phyloP scores from a whole-genome alignment of 2,113 vertebrate genomes.

The Raja brachyura region DNA sequence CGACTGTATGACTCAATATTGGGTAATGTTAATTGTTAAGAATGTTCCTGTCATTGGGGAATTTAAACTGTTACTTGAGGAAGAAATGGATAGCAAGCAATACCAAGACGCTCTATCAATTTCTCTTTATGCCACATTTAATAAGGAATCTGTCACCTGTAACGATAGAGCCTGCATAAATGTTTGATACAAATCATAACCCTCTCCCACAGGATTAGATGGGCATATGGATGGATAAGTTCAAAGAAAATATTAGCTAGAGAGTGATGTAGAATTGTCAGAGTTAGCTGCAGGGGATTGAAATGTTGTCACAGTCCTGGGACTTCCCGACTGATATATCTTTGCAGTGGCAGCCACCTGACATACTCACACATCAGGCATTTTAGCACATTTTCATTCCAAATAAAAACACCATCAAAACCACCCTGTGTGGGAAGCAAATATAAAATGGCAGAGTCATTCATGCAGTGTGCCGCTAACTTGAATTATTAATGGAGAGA shows the following conservation, averaged over 20 bases:
- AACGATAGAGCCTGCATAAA: not conserved
- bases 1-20: not conserved
- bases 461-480: not conserved
- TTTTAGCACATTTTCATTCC: not conserved
- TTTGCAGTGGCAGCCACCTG: not conserved
- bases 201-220: not conserved
- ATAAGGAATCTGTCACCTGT: not conserved
- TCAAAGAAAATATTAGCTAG: not conserved
- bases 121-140: not conserved
- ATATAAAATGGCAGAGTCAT: not conserved
- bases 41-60: not conserved
- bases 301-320: not conserved
- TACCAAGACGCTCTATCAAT: not conserved
- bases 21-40: not conserved
- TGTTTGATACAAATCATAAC: not conserved
- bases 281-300: not conserved
- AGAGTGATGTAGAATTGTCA: not conserved
- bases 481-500: conserved; percentile 7
- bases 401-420: not conserved
- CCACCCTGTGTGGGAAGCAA: not conserved
- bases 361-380: not conserved
- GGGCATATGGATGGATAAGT: not conserved
- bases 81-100: not conserved
- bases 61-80: not conserved
- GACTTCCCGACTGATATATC: not conserved